Evolutionary conservation across 37 sponge, comb jelly and placozoan species (phyloP).

Genomic region (Cliona cf. orientalis): DNA sequence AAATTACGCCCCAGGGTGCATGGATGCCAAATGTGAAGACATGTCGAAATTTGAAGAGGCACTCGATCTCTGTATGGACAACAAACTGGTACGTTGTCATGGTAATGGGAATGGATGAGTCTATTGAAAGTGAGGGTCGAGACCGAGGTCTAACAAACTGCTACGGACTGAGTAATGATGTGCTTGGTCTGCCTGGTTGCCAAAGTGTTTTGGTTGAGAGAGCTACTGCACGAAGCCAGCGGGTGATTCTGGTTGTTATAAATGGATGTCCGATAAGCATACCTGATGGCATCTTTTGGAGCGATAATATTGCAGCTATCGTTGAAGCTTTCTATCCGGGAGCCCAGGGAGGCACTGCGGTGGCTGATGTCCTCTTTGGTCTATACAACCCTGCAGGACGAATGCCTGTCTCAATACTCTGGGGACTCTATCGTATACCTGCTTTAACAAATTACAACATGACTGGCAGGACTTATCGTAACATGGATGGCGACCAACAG

Average conservation of each 20-base stretch:
- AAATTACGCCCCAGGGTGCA: slow-evolving; percentile 39
- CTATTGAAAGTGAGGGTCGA: slow-evolving; percentile 59
- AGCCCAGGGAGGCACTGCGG: slow-evolving; percentile 67
- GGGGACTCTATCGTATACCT: not conserved
- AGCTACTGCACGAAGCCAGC: not conserved
- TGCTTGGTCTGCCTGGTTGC: slow-evolving; percentile 64
- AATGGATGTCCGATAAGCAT: slow-evolving; percentile 75
- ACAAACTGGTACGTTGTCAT: slow-evolving; percentile 66
- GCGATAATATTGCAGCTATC: slow-evolving; percentile 28
- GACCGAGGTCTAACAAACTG: slow-evolving; percentile 49
- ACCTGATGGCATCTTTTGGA: slow-evolving; percentile 2
- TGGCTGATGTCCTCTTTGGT: slow-evolving; percentile 74
- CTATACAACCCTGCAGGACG: slow-evolving; percentile 56
- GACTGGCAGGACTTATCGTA: slow-evolving; percentile 48
- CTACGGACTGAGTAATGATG: not conserved
- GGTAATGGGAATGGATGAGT: slow-evolving; percentile 65
- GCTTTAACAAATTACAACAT: slow-evolving; percentile 37
- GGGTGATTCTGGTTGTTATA: slow-evolving; percentile 57
- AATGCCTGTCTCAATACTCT: slow-evolving; percentile 43
- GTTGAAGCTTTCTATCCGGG: slow-evolving; percentile 82
- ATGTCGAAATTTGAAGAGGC: slow-evolving; percentile 38
- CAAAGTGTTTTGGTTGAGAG: slow-evolving; percentile 46
- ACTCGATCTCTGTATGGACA: slow-evolving; percentile 1
- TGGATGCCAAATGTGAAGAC: slow-evolving; percentile 19
- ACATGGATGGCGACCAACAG: slow-evolving; percentile 16